Percentiles rank a stretch among this genome's conserved stretches.
Conservation (phyloP, 2,888 invertebrate genomes). For the Acronicta leporina region DNA sequence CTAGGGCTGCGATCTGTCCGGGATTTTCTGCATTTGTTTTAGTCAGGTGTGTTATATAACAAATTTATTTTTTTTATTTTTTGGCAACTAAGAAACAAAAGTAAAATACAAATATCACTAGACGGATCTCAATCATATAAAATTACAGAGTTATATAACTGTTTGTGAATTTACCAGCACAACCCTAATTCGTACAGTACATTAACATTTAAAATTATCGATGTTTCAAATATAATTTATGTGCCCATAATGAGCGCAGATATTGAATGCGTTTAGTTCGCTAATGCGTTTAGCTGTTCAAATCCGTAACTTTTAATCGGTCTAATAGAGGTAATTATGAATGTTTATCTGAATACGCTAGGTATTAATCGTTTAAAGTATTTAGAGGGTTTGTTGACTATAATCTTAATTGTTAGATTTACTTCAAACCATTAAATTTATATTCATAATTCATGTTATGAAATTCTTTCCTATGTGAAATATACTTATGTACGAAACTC, state of each 20-base stretch:
- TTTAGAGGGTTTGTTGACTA: conserved; percentile 17
- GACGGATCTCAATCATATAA: too few relatives aligned
- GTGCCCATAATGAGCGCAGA: conserved; percentile 28
- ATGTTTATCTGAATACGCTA: conserved; percentile 18
- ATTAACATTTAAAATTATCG: conserved; percentile 44
- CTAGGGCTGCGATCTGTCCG: not conserved
- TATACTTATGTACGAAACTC: too few relatives aligned
- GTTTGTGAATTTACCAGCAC: not conserved
- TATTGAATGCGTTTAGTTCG: conserved; percentile 46
- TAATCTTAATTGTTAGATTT: not conserved
- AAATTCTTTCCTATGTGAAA: too few relatives aligned
- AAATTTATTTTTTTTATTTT: too few relatives aligned
- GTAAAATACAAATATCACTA: too few relatives aligned
- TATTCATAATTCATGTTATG: too few relatives aligned
- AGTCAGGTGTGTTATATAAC: too few relatives aligned
- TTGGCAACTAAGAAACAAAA: too few relatives aligned
- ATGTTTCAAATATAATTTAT: conserved; percentile 52
- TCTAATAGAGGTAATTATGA: conserved; percentile 27
- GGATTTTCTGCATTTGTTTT: too few relatives aligned
- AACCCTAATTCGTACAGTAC: conserved; percentile 29
- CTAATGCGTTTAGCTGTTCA: conserved; percentile 41
- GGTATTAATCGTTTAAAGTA: conserved; percentile 21
- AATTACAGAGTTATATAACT: too few relatives aligned
- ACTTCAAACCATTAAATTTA: conserved; percentile 10
- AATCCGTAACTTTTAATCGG: conserved; percentile 34